phyloP scores from a whole-genome alignment of 2,888 invertebrate species.

The Chaetogeoica ovagalla region DNA sequence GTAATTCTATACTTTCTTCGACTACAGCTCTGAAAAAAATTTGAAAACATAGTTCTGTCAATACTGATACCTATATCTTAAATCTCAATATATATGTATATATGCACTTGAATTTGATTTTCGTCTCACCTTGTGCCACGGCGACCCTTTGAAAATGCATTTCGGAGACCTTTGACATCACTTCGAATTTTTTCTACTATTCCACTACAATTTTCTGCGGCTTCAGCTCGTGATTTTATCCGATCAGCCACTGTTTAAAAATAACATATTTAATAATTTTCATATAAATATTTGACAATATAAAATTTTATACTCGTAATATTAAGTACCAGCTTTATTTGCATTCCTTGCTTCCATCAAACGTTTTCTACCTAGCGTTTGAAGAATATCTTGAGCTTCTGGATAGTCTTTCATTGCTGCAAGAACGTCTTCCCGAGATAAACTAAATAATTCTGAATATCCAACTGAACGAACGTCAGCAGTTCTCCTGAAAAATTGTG shows the following conservation, averaged over 20 bases:
- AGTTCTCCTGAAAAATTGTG: slow-evolving; percentile 72
- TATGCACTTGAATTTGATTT: too few species aligned
- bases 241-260: slow-evolving; percentile 40
- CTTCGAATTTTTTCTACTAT: slow-evolving; percentile 82
- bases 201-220: slow-evolving; percentile 65
- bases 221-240: slow-evolving; percentile 44
- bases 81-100: too few species aligned
- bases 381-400: slow-evolving; percentile 92
- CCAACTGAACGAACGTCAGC: slow-evolving; percentile 95
- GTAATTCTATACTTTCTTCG: slow-evolving; percentile 71
- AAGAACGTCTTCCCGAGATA: slow-evolving; percentile 90
- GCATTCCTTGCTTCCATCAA: slow-evolving; percentile 76
- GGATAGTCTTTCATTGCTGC: slow-evolving; percentile 97
- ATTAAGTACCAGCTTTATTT: slow-evolving; percentile 55
- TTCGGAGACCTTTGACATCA: slow-evolving; percentile 74
- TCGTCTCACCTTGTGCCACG: slow-evolving; percentile 59
- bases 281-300: background rate
- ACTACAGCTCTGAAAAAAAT: slow-evolving; percentile 41
- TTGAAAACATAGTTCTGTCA: background rate
- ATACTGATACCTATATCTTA: too few species aligned
- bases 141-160: slow-evolving; percentile 65
- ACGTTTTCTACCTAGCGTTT: slow-evolving; percentile 81
- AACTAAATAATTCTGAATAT: slow-evolving; percentile 90
- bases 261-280: background rate
- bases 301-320: background rate